These are phyloP conservation scores for Himalopsyche kuldschensis DNA, from an alignment of 2,888 invertebrate genomes.

Conservation along the genomic window DNA sequence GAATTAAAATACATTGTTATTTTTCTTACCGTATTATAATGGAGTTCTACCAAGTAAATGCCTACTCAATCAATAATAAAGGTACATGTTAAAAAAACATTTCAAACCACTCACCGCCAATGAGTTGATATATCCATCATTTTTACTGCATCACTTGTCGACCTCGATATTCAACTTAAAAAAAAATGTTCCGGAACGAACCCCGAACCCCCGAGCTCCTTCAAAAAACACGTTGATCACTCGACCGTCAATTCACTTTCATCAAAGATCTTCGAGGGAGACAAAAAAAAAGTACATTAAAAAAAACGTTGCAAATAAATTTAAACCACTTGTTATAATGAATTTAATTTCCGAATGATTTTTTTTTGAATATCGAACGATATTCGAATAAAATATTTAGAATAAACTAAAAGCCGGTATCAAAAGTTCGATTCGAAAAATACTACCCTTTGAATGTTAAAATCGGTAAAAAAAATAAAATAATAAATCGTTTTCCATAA, in stretches of 20 bases:
- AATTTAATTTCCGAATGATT: not conserved
- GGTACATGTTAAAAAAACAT: not conserved
- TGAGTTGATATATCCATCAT: constrained; percentile 32
- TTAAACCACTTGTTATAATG: not conserved
- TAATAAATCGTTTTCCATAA: not conserved
- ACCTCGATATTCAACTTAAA: constrained; percentile 8
- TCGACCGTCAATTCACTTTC: not conserved
- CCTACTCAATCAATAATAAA: too few species aligned
- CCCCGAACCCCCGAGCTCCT: constrained; percentile 5
- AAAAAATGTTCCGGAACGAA: not conserved
- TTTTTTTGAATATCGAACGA: too few species aligned
- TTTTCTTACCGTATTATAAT: too few species aligned
- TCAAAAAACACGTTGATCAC: not conserved
- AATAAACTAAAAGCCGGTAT: not conserved
- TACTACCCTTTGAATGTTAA: constrained; percentile 5
- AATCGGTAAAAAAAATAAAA: not conserved
- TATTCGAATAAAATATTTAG: too few species aligned
- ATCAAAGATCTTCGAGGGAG: not conserved
- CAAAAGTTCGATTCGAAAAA: not conserved
- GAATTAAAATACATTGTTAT: too few species aligned
- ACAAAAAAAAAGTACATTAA: not conserved
- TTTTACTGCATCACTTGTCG: constrained; percentile 25
- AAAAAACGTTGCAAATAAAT: not conserved
- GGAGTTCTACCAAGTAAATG: too few species aligned
- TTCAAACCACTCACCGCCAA: constrained; percentile 33